These are phyloP conservation scores for Chymomyza costata DNA, from an alignment of 1,140 invertebrate genomes.

Conservation along the genomic window DNA sequence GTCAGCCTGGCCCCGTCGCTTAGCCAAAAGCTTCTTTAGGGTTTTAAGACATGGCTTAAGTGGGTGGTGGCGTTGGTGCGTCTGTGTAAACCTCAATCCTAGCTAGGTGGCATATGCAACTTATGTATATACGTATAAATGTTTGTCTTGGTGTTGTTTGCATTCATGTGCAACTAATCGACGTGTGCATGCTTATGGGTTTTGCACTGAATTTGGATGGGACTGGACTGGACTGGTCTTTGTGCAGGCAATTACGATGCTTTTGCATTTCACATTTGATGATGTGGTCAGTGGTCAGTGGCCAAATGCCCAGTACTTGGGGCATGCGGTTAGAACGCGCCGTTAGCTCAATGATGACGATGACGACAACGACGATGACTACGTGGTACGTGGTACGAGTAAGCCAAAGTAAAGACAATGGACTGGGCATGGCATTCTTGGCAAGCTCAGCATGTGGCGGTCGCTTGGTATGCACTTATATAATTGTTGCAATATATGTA, in stretches of 20 bases:
- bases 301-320: no score
- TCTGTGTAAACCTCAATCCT: no score
- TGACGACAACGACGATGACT: no score
- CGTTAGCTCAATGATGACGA: no score
- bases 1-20: background rate
- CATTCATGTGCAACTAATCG: slow-evolving; percentile 65
- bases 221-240: background rate
- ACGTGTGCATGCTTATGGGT: slow-evolving; percentile 63
- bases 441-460: slow-evolving; percentile 52
- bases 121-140: no score
- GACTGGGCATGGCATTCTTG: slow-evolving; percentile 9
- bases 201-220: slow-evolving; percentile 27
- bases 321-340: no score
- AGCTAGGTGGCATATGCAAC: no score
- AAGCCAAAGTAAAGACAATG: no score
- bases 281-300: slow-evolving; percentile 46
- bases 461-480: slow-evolving; percentile 34
- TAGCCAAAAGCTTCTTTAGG: slow-evolving; percentile 44
- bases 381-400: no score
- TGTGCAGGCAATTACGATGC: slow-evolving; percentile 54
- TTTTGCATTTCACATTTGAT: slow-evolving; percentile 58
- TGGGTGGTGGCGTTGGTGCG: no score
- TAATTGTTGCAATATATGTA: no score
- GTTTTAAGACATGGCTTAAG: slow-evolving; percentile 56
- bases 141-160: slow-evolving; percentile 31